Base-by-base conservation (phyloP, 1,140 invertebrate genomes). In the Penaeus vannamei region DNA sequence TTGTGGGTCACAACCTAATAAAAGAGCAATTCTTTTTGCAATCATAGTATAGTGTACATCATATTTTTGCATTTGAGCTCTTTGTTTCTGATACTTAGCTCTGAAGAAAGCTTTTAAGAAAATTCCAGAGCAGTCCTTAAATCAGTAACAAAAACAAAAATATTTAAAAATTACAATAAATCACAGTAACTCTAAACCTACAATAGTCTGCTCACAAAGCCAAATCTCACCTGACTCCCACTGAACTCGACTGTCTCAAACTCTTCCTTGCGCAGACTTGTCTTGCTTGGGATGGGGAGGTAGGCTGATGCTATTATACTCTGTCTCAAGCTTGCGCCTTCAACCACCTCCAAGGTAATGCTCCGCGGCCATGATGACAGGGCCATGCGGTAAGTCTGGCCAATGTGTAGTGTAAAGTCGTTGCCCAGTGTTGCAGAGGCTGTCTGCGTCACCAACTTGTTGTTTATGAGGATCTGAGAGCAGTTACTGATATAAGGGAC, bases 391-490 rank as follows among this genome's bases (percentile, higher is more conserved):
- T 79, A 89, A 0, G 87, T 84, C 69, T 89, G 87, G 32, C 69
- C 83, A 36, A 89, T 29, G 64, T 42, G 69, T 0, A 89, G 36
- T 1, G 82, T 84, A 72, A 89, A 89, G 23, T 84, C 82, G 46
- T 62, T 62, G 14, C 69, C 87, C 29, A 85, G 46, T 46, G 26
- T 61, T 26, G 83, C 29, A 14, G 69, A 76, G 46, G 87, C 36
- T 46, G 87, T 84, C 26, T 89, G 82, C 3, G 87, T 89, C 36
- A 89, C 87, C 53, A 89, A 10, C 60, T 89, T 89, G 60, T 84
- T 89, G 72, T 89, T 89, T 29, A 89, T 79, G 26, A 89, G 76
- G 23, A 89, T 72, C 87, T 89, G 69, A 53, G 17, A 53, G 53
- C 53, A 53, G 53, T 53, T 53, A 17, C 5, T 53, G 53, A 14